phyloP scores from a whole-genome alignment of 92 coral and sea anemone genomes.

The Bergia puertoricense region DNA sequence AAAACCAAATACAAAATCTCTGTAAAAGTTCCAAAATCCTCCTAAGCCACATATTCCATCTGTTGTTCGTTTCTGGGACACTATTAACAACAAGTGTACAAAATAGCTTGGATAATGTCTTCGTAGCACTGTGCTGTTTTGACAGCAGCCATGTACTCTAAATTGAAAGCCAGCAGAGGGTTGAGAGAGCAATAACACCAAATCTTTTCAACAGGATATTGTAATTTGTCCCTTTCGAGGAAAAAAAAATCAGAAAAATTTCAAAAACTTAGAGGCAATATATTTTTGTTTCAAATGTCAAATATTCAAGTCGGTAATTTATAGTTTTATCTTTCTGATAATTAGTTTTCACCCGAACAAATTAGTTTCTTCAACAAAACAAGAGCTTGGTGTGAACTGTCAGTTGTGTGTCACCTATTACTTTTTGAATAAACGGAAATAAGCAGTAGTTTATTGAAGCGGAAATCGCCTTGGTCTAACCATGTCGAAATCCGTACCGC shows the following conservation, averaged over 20 bases:
- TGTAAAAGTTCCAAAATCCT: neutral
- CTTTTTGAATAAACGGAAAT: neutral
- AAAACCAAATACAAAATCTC: neutral
- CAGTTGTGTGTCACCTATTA: neutral
- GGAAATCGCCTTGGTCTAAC: no score
- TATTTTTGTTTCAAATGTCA: neutral
- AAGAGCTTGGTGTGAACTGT: neutral
- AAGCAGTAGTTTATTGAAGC: neutral
- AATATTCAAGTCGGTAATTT: neutral
- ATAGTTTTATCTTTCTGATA: neutral
- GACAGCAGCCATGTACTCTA: neutral
- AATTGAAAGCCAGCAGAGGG: neutral
- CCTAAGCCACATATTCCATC: neutral
- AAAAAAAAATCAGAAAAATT: no score
- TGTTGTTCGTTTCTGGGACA: neutral
- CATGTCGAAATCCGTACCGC: no score
- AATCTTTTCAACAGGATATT: no score
- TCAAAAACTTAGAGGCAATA: neutral
- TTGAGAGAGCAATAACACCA: neutral
- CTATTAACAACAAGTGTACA: neutral
- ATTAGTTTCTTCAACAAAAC: neutral
- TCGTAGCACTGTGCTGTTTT: neutral
- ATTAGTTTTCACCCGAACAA: neutral
- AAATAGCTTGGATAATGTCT: neutral
- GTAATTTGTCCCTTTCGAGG: neutral